Conservation (phyloP, 2,888 invertebrate species). For the Cylindroiulus punctatus region DNA sequence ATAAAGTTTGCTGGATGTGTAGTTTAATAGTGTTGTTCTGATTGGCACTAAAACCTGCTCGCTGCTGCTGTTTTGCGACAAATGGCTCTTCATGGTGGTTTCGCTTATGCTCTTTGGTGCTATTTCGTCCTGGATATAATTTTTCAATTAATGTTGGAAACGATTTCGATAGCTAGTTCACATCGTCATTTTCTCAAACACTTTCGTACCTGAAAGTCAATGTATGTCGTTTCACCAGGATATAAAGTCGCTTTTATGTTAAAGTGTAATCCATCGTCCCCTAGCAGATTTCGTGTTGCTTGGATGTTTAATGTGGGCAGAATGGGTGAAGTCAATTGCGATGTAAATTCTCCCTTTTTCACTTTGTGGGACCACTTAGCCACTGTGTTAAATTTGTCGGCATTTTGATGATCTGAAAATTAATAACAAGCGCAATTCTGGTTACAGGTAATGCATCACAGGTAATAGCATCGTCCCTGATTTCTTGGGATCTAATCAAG, state of each 20-base stretch:
- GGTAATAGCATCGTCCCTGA: too few species aligned
- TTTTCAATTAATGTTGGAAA: background rate
- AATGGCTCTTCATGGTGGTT: background rate
- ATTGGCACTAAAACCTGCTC: background rate
- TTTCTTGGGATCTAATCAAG: too few species aligned
- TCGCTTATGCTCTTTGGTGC: background rate
- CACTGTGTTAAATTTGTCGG: background rate
- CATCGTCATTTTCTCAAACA: background rate
- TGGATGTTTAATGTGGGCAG: background rate
- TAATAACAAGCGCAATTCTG: background rate
- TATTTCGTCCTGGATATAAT: background rate
- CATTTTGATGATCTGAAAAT: background rate
- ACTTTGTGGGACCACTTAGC: background rate
- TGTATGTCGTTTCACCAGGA: background rate
- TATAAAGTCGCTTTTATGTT: background rate
- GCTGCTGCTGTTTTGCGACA: background rate
- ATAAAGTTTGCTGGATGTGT: background rate
- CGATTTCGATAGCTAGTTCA: background rate
- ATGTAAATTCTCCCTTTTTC: background rate
- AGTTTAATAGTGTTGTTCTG: background rate
- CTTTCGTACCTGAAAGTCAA: background rate
- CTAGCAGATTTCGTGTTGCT: background rate
- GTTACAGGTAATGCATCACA: too few species aligned
- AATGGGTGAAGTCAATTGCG: background rate
- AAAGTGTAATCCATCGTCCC: background rate